These are phyloP conservation scores for Nesogale talazaci DNA, from an alignment of 2,113 vertebrate genomes.

Conservation along the genomic window DNA sequence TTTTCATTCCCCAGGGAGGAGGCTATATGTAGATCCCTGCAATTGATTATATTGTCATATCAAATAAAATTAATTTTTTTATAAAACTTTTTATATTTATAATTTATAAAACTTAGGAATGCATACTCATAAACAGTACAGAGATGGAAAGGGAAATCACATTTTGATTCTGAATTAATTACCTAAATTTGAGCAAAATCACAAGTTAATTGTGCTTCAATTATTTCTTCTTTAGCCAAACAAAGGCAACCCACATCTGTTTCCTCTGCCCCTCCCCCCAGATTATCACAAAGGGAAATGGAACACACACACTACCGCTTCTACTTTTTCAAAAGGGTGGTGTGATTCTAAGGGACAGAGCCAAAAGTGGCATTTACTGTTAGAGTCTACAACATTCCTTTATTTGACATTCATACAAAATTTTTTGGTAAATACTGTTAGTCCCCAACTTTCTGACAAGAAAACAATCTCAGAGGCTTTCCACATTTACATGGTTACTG, in stretches of 20 bases:
- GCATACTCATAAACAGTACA: neutral
- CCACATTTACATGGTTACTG: neutral
- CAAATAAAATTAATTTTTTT: too few relatives aligned
- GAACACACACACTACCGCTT: neutral
- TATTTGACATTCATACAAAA: neutral
- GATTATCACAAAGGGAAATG: neutral
- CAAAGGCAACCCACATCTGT: neutral
- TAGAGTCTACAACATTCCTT: constrained; percentile 17
- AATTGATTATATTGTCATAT: neutral
- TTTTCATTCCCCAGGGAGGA: too few relatives aligned
- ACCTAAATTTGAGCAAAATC: neutral
- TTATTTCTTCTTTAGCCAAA: neutral
- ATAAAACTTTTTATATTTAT: too few relatives aligned
- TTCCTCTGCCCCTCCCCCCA: neutral
- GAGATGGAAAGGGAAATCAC: neutral
- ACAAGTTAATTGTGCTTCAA: neutral
- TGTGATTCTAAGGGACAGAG: neutral
- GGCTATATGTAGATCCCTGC: too few relatives aligned
- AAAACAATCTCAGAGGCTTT: neutral
- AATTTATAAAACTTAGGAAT: neutral
- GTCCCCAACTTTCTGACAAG: neutral
- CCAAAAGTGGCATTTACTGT: constrained; percentile 7
- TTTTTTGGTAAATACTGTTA: neutral
- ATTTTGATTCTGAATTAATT: constrained; percentile 24
- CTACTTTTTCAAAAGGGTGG: neutral